Percentiles rank a stretch among this genome's conserved stretches.
These are phyloP conservation scores for Nibea coibor DNA, from an alignment of 2,113 vertebrate genomes.

Conservation along the genomic window DNA sequence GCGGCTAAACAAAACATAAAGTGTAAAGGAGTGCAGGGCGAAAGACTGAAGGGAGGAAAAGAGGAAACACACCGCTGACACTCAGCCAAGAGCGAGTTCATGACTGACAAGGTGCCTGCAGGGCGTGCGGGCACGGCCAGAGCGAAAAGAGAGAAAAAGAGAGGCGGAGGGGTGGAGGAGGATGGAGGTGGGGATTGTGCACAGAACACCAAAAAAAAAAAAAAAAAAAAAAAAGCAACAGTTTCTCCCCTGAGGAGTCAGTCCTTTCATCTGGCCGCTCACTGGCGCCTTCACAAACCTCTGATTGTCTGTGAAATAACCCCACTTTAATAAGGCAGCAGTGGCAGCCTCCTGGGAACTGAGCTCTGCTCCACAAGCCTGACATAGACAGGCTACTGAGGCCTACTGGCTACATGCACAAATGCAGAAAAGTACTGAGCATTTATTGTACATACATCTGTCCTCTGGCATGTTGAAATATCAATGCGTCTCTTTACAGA, in stretches of 20 bases:
- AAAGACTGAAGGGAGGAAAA: constrained; percentile 30
- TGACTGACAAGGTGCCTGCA: constrained; percentile 73
- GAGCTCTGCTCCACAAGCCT: constrained; percentile 47
- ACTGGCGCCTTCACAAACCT: constrained; percentile 86
- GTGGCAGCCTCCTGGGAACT: constrained; percentile 78
- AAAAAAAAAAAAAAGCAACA: constrained; percentile 75
- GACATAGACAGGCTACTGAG: constrained; percentile 37
- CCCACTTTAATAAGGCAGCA: constrained; percentile 82
- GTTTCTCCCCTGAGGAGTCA: constrained; percentile 86
- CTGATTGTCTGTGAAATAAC: constrained; percentile 87
- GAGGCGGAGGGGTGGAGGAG: constrained; percentile 33
- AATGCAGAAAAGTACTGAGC: constrained; percentile 1
- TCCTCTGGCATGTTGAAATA: constrained; percentile 5
- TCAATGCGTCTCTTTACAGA: background rate
- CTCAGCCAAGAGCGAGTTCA: constrained; percentile 56
- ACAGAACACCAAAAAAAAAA: constrained; percentile 65
- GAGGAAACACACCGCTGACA: constrained; percentile 52
- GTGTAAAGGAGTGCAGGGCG: constrained; percentile 5
- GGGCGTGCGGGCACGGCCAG: constrained; percentile 54
- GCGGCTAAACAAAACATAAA: background rate
- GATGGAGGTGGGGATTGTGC: constrained; percentile 68
- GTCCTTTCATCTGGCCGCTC: constrained; percentile 85
- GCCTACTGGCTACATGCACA: constrained; percentile 34
- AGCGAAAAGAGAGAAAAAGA: constrained; percentile 8
- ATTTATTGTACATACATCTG: constrained; percentile 32